A percentile compares a stretch with the other conserved stretches of the same genome.
Conservation (phyloP, 1,140 invertebrate genomes). For the Heliconius congener region DNA sequence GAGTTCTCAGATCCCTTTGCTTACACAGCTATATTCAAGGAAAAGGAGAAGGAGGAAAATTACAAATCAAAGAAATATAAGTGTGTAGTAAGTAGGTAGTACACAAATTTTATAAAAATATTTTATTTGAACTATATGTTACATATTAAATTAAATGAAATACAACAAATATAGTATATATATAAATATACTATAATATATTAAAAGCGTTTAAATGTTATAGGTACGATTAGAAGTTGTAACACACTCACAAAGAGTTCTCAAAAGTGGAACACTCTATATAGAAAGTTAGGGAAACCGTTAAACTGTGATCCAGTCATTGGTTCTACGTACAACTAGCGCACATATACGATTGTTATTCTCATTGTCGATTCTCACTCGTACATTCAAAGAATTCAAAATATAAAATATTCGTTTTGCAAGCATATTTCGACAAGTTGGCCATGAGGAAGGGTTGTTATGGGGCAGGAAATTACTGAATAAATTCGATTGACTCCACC, state of each 20-base stretch:
- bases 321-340: slow-evolving; percentile 34
- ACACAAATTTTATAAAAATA: neutral
- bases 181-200: too few relatives aligned
- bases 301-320: slow-evolving; percentile 42
- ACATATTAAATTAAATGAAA: too few relatives aligned
- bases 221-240: slow-evolving; percentile 29
- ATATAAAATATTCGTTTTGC: slow-evolving; percentile 23
- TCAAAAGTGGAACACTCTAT: slow-evolving; percentile 14
- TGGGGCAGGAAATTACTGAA: slow-evolving; percentile 65
- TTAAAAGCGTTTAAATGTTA: slow-evolving; percentile 21
- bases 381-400: neutral
- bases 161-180: too few relatives aligned
- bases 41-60: too few relatives aligned
- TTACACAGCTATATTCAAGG: too few relatives aligned
- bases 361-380: neutral
- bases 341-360: slow-evolving; percentile 10
- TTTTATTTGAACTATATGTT: too few relatives aligned
- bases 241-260: slow-evolving; percentile 23
- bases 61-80: too few relatives aligned
- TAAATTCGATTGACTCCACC: slow-evolving; percentile 68
- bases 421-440: slow-evolving; percentile 41
- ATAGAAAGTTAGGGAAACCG: slow-evolving; percentile 35
- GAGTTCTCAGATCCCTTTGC: too few relatives aligned
- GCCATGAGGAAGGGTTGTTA: slow-evolving; percentile 54
- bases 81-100: too few relatives aligned